Conservation (phyloP, 2,888 invertebrate genomes). For the Sympetrum striolatum region DNA sequence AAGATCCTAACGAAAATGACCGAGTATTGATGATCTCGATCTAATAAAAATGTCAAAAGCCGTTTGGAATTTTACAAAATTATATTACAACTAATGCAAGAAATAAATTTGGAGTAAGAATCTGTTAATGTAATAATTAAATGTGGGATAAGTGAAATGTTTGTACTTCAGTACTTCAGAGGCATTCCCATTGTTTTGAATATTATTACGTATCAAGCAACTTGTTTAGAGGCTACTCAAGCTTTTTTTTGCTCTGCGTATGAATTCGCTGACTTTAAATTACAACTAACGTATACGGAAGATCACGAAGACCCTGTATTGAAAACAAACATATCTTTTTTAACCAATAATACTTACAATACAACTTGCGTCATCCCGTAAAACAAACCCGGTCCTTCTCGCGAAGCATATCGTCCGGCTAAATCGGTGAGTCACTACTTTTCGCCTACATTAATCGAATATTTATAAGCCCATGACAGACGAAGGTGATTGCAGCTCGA, state of each 20-base stretch:
- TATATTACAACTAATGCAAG: too few relatives aligned
- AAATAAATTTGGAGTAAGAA: too few relatives aligned
- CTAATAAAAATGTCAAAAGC: too few relatives aligned
- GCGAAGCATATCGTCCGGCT: not conserved
- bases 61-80: too few relatives aligned
- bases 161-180: too few relatives aligned
- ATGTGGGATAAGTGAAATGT: too few relatives aligned
- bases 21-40: too few relatives aligned
- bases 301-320: not conserved
- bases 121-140: too few relatives aligned
- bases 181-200: too few relatives aligned
- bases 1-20: too few relatives aligned
- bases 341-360: not conserved
- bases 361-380: not conserved
- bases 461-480: not conserved
- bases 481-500: not conserved
- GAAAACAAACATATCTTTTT: not conserved
- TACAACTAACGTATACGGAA: not conserved
- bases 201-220: too few relatives aligned
- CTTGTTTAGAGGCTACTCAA: not conserved
- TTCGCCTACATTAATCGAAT: not conserved
- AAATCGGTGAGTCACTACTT: not conserved
- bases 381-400: not conserved
- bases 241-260: not conserved
- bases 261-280: not conserved